These are phyloP conservation scores for Drosophila sulfurigaster DNA, from an alignment of 1,140 invertebrate genomes.

Conservation along the genomic window DNA sequence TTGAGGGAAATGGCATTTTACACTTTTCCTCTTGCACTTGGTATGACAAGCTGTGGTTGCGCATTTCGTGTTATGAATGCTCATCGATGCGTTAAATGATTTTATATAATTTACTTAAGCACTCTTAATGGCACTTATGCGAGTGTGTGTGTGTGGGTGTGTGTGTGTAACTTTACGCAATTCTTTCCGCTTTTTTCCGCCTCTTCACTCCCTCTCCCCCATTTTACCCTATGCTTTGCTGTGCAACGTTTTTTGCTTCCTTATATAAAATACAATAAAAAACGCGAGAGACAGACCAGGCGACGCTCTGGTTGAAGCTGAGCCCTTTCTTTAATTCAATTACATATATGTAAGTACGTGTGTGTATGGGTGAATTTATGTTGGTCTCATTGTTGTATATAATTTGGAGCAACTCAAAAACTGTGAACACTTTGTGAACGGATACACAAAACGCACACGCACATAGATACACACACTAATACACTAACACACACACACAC, in stretches of 20 bases:
- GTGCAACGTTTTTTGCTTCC: constrained; percentile 33
- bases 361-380: constrained; percentile 25
- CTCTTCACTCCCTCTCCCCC: not conserved
- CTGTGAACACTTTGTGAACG: constrained; percentile 45
- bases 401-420: constrained; percentile 65
- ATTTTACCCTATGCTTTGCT: not conserved
- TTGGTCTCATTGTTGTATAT: constrained; percentile 27
- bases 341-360: constrained; percentile 45
- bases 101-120: constrained; percentile 79
- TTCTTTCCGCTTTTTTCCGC: constrained; percentile 46
- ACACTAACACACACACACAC: constrained; percentile 12
- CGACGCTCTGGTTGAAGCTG: constrained; percentile 39
- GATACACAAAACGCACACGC: constrained; percentile 72
- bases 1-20: not conserved
- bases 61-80: constrained; percentile 46
- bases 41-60: constrained; percentile 4
- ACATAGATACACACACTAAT: constrained; percentile 52
- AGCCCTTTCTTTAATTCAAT: constrained; percentile 72
- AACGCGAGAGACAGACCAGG: constrained; percentile 16
- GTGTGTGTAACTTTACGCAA: constrained; percentile 69
- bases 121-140: constrained; percentile 68
- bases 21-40: too few relatives aligned
- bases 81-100: constrained; percentile 58
- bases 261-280: constrained; percentile 62
- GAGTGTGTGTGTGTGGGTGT: constrained; percentile 34